Conservation (phyloP, 2,888 invertebrate species). For the Leistus spinibarbis region DNA sequence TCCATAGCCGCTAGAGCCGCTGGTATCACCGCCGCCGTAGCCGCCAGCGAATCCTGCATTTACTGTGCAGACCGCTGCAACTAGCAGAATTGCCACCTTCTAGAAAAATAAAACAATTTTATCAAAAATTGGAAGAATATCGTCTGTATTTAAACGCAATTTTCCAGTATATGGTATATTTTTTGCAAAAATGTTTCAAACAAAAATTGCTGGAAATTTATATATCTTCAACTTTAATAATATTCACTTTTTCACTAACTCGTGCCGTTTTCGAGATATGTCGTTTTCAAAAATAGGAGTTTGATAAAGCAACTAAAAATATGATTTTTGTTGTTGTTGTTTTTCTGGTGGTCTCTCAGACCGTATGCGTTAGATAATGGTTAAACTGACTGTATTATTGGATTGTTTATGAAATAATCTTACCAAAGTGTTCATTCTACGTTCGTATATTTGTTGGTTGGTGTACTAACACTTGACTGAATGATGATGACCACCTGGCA, state of each 20-base stretch:
- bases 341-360: background rate
- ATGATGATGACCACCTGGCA: constrained; percentile 43
- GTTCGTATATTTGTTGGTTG: constrained; percentile 28
- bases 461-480: constrained; percentile 41
- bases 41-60: constrained; percentile 22
- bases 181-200: no score
- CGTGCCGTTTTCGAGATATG: no score
- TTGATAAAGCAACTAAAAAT: no score
- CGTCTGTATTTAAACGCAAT: no score
- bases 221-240: no score
- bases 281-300: no score
- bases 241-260: no score
- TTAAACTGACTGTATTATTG: constrained; percentile 37
- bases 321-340: background rate
- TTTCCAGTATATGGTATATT: no score
- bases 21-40: constrained; percentile 36
- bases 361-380: background rate
- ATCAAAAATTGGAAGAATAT: background rate
- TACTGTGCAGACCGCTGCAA: constrained; percentile 6
- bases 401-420: constrained; percentile 12
- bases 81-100: background rate
- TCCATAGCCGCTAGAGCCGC: constrained; percentile 40
- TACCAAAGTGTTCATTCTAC: constrained; percentile 46
- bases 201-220: no score
- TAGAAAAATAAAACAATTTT: background rate